Conservation (phyloP, 1,140 invertebrate species). For the Brachionus sp. region DNA sequence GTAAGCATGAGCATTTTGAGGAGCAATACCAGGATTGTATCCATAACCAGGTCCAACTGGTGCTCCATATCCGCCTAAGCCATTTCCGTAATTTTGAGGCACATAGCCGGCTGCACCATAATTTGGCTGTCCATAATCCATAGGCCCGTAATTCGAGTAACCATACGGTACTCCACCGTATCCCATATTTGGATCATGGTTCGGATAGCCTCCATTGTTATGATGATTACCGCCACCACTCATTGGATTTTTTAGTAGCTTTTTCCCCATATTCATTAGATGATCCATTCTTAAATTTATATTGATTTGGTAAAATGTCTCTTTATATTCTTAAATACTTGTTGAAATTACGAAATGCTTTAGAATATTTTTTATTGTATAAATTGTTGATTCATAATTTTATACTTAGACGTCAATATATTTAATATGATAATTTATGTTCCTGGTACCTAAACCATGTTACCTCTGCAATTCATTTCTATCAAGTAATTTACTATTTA, state of each 20-base stretch:
- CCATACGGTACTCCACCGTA: not conserved
- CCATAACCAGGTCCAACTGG: not conserved
- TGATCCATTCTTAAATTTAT: not conserved
- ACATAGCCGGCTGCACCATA: not conserved
- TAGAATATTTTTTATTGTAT: not conserved
- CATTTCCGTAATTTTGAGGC: not conserved
- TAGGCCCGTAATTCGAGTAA: not conserved
- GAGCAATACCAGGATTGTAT: not conserved
- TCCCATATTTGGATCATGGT: not conserved
- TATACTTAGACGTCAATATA: not conserved
- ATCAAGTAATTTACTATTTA: not conserved
- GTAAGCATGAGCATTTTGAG: not conserved
- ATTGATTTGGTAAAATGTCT: not conserved
- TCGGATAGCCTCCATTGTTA: not conserved
- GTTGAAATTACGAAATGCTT: not conserved
- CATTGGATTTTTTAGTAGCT: not conserved
- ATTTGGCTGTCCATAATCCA: not conserved
- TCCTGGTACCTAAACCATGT: not conserved
- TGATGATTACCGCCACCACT: not conserved
- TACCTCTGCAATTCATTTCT: not conserved
- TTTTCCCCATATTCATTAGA: constrained; percentile 17
- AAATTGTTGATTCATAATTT: not conserved
- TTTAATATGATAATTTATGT: not conserved
- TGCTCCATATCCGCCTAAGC: not conserved
- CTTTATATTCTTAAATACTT: not conserved